Conservation (phyloP, 2,888 invertebrate species). For the Cordylochernes scorpioides region DNA sequence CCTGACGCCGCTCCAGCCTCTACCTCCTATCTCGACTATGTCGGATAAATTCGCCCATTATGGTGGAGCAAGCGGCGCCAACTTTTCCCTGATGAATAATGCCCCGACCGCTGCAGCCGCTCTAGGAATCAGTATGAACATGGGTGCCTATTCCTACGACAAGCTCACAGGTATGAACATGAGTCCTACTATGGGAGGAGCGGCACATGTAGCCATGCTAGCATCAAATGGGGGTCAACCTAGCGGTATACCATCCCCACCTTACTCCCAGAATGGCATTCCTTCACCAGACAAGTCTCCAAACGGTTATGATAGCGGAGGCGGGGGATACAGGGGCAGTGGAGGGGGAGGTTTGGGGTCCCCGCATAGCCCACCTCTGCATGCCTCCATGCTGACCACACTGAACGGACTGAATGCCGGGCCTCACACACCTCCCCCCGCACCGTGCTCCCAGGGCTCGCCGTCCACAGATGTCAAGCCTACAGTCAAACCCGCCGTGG, state of each 20-base stretch:
- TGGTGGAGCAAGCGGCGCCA: slow-evolving; percentile 24
- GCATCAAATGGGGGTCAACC: slow-evolving; percentile 10
- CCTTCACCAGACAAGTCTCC: slow-evolving; percentile 51
- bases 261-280: slow-evolving; percentile 50
- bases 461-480: slow-evolving; percentile 3
- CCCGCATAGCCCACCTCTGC: slow-evolving; percentile 32
- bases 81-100: slow-evolving; percentile 69
- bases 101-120: slow-evolving; percentile 25
- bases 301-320: slow-evolving; percentile 36
- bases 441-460: slow-evolving; percentile 9
- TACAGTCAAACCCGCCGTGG: not conserved
- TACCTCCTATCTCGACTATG: slow-evolving; percentile 91
- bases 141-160: slow-evolving; percentile 40
- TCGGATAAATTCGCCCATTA: slow-evolving; percentile 70
- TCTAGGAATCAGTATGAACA: slow-evolving; percentile 18
- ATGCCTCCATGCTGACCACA: slow-evolving; percentile 23
- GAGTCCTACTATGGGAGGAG: slow-evolving; percentile 46
- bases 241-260: slow-evolving; percentile 27
- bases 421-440: slow-evolving; percentile 25
- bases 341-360: slow-evolving; percentile 28
- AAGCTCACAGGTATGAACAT: slow-evolving; percentile 55
- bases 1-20: slow-evolving; percentile 72
- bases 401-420: slow-evolving; percentile 21
- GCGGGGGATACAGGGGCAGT: too few relatives aligned
- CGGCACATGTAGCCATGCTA: slow-evolving; percentile 19